Evolutionary conservation across 2,797 vertebrate species (phyloP).

Genomic region (Tamandua tetradactyla): DNA sequence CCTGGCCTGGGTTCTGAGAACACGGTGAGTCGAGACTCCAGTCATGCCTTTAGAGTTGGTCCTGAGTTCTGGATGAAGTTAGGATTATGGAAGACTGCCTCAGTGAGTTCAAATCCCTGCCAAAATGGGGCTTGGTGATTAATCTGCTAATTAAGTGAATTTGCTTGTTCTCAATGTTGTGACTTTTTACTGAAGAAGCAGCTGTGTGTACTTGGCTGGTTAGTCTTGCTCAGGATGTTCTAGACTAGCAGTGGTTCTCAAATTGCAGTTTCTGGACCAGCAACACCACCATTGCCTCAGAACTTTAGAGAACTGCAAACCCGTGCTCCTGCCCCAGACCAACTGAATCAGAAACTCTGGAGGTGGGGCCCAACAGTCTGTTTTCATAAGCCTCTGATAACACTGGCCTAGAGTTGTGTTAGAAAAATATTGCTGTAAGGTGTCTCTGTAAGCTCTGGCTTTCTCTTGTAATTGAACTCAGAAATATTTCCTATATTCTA

Average conservation of each 20-base stretch:
- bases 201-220: neutral
- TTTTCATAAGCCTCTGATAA: neutral
- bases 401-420: neutral
- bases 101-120: neutral
- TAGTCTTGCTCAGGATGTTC: slow-evolving; percentile 20
- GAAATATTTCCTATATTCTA: neutral
- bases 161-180: neutral
- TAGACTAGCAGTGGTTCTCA: neutral
- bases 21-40: slow-evolving; percentile 88
- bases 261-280: neutral
- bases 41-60: neutral
- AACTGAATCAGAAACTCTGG: neutral
- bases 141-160: neutral
- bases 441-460: neutral
- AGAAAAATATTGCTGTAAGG: neutral
- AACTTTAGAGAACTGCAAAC: neutral
- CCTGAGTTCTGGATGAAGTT: neutral
- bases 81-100: neutral
- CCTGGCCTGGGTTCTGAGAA: slow-evolving; percentile 95
- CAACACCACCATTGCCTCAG: neutral
- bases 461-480: neutral
- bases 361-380: neutral
- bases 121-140: neutral
- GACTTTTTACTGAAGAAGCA: neutral
- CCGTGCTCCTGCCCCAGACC: neutral